Evolutionary conservation across 2,888 invertebrate species (phyloP).

Genomic region (Lepas anatifera): DNA sequence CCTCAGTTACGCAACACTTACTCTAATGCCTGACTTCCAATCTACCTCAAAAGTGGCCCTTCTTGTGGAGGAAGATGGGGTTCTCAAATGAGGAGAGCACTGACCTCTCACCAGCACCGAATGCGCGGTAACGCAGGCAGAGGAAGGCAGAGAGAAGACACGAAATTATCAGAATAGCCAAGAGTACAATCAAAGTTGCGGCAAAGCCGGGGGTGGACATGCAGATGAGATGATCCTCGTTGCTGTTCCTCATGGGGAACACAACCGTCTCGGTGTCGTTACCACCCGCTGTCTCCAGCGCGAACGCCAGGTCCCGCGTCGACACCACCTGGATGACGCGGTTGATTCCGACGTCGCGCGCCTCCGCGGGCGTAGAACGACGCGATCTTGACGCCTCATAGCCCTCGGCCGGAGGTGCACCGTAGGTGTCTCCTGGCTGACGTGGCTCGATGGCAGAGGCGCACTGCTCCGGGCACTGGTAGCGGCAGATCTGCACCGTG

Average conservation of each 20-base stretch:
- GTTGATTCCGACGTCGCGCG: slow-evolving; percentile 72
- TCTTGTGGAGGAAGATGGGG: slow-evolving; percentile 27
- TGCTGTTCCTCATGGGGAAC: slow-evolving; percentile 21
- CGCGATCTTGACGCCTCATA: slow-evolving; percentile 36
- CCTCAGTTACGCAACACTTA: too few species aligned
- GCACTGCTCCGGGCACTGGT: slow-evolving; percentile 86
- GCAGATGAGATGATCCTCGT: slow-evolving; percentile 53
- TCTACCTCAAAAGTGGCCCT: slow-evolving; percentile 24
- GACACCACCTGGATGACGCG: slow-evolving; percentile 82
- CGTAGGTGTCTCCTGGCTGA: slow-evolving; percentile 19
- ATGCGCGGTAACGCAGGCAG: slow-evolving; percentile 52
- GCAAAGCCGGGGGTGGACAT: slow-evolving; percentile 92
- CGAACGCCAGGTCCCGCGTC: slow-evolving; percentile 74
- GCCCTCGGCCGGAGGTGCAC: slow-evolving; percentile 26
- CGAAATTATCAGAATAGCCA: slow-evolving; percentile 69
- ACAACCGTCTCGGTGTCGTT: slow-evolving; percentile 23
- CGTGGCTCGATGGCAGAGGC: slow-evolving; percentile 34
- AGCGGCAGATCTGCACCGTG: slow-evolving; percentile 85
- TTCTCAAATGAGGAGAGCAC: slow-evolving; percentile 27
- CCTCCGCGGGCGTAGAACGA: slow-evolving; percentile 26
- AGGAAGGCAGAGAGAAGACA: slow-evolving; percentile 75
- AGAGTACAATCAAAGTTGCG: slow-evolving; percentile 65
- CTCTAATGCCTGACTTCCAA: too few species aligned
- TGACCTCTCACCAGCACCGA: slow-evolving; percentile 25
- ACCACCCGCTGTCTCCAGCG: slow-evolving; percentile 43